These are phyloP conservation scores for Euthynnus affinis DNA, from an alignment of 2,797 vertebrate genomes.

Conservation along the genomic window DNA sequence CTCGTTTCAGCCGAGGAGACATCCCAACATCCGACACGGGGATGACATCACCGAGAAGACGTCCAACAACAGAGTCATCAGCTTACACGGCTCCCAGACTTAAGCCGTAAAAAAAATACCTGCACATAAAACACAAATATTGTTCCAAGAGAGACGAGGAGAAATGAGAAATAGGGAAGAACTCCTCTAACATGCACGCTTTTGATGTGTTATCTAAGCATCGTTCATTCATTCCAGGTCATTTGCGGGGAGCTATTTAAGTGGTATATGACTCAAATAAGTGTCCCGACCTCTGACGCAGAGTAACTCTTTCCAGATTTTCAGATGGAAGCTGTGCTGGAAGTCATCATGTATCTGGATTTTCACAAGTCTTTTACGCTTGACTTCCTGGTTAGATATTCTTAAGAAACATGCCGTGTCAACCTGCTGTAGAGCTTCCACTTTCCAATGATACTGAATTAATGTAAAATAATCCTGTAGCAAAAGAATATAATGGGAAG, in stretches of 20 bases:
- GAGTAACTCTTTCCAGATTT: constrained; percentile 31
- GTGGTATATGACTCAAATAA: constrained; percentile 26
- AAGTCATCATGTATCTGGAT: not conserved
- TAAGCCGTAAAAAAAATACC: constrained; percentile 1
- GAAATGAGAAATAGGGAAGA: not conserved
- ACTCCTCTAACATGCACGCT: not conserved
- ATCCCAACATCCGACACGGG: no score
- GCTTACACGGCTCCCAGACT: not conserved
- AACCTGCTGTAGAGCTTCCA: no score
- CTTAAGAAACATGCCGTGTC: no score
- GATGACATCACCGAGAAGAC: no score
- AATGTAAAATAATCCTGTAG: no score
- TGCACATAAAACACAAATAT: not conserved
- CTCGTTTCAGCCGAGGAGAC: no score
- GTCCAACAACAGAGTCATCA: not conserved
- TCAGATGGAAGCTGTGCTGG: constrained; percentile 1
- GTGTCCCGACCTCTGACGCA: constrained; percentile 5
- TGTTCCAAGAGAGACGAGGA: no score
- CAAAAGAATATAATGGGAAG: no score
- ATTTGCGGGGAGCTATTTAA: constrained; percentile 31
- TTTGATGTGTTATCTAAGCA: not conserved
- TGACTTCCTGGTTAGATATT: no score
- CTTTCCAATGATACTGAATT: no score
- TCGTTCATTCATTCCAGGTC: constrained; percentile 15
- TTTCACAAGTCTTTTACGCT: no score